A percentile compares a stretch with the other conserved stretches of the same genome.
Conservation (phyloP, 2,113 vertebrate genomes). For the Amazona guildingii region DNA sequence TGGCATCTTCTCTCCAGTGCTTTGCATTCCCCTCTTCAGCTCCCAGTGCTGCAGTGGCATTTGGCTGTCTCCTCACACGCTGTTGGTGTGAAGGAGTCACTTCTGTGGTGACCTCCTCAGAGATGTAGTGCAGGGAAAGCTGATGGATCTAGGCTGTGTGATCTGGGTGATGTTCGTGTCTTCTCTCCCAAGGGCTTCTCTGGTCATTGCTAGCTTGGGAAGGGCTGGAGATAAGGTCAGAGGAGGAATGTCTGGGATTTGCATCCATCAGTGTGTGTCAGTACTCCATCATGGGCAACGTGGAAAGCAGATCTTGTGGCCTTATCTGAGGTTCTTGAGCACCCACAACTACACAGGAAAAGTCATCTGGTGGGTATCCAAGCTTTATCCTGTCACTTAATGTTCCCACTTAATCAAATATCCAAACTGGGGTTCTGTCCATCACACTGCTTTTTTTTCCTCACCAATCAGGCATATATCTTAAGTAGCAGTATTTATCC, state of each 20-base stretch:
- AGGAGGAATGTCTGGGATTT: not conserved
- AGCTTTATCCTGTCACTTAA: not conserved
- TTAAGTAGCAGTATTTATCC: not conserved
- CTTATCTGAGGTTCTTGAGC: not conserved
- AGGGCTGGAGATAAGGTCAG: not conserved
- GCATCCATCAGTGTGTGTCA: not conserved
- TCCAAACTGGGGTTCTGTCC: not conserved
- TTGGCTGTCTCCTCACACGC: not conserved
- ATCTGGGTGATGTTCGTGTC: not conserved
- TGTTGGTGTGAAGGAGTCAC: not conserved
- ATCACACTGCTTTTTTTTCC: not conserved
- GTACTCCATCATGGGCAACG: fast-evolving
- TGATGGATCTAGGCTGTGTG: not conserved
- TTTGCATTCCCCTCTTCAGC: not conserved
- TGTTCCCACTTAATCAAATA: not conserved
- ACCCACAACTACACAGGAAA: not conserved
- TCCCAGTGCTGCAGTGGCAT: not conserved
- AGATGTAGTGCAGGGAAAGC: not conserved
- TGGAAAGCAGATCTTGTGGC: not conserved
- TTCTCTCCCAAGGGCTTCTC: not conserved
- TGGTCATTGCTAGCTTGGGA: not conserved
- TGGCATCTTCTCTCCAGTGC: not conserved
- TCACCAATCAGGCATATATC: not conserved
- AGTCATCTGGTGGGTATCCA: not conserved
- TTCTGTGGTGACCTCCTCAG: not conserved